Conservation (phyloP, 2,888 invertebrate genomes). For the Pomacea canaliculata region DNA sequence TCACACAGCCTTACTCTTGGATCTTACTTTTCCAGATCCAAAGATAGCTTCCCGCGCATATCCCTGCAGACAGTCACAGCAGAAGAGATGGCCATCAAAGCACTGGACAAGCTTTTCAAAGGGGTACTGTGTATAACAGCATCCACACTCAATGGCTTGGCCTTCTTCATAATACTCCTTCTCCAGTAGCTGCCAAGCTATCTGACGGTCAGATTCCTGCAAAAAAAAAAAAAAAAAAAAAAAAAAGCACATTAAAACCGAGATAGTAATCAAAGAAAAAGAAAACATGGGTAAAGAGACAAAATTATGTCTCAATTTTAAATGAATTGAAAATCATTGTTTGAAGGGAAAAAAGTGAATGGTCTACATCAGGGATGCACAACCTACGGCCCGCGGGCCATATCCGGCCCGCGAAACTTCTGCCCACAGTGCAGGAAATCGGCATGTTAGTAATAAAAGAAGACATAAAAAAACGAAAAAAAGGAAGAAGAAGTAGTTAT, state of each 20-base stretch:
- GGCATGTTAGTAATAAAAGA: too few relatives aligned
- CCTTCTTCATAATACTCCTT: slow-evolving; percentile 52
- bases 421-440: too few relatives aligned
- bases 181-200: slow-evolving; percentile 50
- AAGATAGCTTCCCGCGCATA: slow-evolving; percentile 60
- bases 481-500: too few relatives aligned
- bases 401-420: too few relatives aligned
- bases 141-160: slow-evolving; percentile 61
- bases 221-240: neutral
- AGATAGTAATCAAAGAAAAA: too few relatives aligned
- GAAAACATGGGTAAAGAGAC: neutral
- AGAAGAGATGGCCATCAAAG: slow-evolving; percentile 64
- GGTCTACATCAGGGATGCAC: too few relatives aligned
- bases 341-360: too few relatives aligned
- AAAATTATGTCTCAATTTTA: too few relatives aligned
- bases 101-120: slow-evolving; percentile 65
- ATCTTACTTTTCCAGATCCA: slow-evolving; percentile 58
- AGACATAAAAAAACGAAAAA: too few relatives aligned
- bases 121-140: slow-evolving; percentile 57
- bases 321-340: too few relatives aligned
- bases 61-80: slow-evolving; percentile 54
- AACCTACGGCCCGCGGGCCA: too few relatives aligned
- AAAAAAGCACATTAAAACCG: too few relatives aligned
- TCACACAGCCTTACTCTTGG: neutral
- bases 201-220: slow-evolving; percentile 46